phyloP scores from a whole-genome alignment of 2,888 invertebrate genomes.

The Pharmacophagus antenor region DNA sequence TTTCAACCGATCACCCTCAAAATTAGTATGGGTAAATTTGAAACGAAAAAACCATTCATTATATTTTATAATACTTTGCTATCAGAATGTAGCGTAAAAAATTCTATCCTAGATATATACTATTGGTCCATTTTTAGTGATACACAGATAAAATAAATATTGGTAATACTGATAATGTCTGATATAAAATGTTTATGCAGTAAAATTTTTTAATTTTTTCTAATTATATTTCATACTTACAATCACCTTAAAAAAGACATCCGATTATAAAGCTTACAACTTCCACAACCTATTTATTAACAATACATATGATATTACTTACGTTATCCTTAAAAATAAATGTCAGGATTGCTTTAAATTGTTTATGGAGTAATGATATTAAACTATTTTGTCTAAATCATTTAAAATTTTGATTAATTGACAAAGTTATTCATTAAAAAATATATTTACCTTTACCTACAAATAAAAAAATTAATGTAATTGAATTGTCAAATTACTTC shows the following conservation, averaged over 20 bases:
- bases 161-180: too few species aligned
- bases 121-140: too few species aligned
- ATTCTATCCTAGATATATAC: neutral
- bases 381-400: too few species aligned
- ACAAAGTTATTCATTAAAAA: neutral
- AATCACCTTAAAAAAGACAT: conserved; percentile 4
- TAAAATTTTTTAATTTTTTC: too few species aligned
- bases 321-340: conserved; percentile 19
- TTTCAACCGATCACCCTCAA: too few species aligned
- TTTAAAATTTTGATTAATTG: too few species aligned
- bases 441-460: neutral
- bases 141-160: too few species aligned
- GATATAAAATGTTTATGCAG: too few species aligned
- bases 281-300: neutral
- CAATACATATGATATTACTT: neutral
- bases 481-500: too few species aligned
- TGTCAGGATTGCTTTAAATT: neutral
- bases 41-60: too few species aligned
- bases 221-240: conserved; percentile 1
- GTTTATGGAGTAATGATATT: too few species aligned
- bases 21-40: neutral
- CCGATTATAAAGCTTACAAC: neutral
- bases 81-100: neutral
- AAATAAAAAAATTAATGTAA: neutral
- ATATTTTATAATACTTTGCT: neutral